phyloP scores from a whole-genome alignment of 1,140 invertebrate genomes.

The Conus betulinus region DNA sequence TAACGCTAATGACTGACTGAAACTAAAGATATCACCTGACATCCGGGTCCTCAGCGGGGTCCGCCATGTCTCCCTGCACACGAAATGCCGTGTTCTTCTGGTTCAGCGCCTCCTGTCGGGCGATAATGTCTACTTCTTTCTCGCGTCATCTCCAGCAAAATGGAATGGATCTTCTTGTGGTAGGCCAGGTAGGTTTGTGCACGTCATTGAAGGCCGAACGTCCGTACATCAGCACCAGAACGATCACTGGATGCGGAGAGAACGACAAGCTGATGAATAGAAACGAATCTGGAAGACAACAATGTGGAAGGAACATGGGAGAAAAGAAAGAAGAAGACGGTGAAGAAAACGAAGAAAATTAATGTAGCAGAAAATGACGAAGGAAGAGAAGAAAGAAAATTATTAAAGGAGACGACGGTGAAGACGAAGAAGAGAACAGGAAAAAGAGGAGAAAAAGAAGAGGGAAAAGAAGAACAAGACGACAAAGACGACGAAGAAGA shows the following conservation, averaged over 20 bases:
- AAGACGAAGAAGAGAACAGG: background rate
- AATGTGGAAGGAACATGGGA: background rate
- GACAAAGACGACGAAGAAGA: background rate
- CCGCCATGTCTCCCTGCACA: slow-evolving; percentile 35
- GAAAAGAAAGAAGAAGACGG: background rate
- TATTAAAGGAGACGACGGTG: background rate
- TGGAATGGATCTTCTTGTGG: slow-evolving; percentile 54
- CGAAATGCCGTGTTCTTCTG: slow-evolving; percentile 57
- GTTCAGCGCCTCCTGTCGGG: slow-evolving; percentile 35
- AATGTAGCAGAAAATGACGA: background rate
- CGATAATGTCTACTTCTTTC: slow-evolving; percentile 51
- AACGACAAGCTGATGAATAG: no score
- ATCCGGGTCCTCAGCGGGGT: background rate
- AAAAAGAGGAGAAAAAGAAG: background rate
- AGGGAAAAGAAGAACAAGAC: background rate
- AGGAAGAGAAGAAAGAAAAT: background rate
- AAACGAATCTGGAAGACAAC: background rate
- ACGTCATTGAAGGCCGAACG: slow-evolving; percentile 59
- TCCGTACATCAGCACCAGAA: slow-evolving; percentile 62
- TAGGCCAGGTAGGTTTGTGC: slow-evolving; percentile 59
- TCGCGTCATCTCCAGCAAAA: slow-evolving; percentile 45
- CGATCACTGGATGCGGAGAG: slow-evolving; percentile 40
- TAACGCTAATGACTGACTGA: no score
- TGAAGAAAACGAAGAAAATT: background rate
- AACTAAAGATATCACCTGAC: background rate